Conservation (phyloP, 2,113 vertebrate species). For the Gobius niger region DNA sequence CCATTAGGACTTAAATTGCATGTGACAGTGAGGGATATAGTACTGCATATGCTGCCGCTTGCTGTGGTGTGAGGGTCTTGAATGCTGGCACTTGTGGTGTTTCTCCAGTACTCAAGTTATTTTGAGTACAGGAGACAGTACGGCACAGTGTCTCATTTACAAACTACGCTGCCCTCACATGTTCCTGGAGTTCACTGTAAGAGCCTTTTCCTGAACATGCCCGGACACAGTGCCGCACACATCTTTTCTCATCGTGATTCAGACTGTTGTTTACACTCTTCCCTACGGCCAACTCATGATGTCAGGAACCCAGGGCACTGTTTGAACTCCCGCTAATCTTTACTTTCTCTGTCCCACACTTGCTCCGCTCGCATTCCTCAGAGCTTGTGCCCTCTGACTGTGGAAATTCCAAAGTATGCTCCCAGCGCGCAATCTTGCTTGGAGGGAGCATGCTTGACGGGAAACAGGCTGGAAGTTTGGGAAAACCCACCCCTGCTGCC, state of each 20-base stretch:
- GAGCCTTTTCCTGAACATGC: constrained; percentile 20
- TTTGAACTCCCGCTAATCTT: background rate
- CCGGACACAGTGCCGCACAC: background rate
- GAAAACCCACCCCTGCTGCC: constrained; percentile 30
- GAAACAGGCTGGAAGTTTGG: constrained; percentile 54
- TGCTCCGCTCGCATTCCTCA: constrained; percentile 27
- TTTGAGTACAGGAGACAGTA: too few species aligned
- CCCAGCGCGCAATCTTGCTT: constrained; percentile 7
- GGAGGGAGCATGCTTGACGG: constrained; percentile 41
- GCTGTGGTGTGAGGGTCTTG: too few species aligned
- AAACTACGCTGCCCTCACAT: background rate
- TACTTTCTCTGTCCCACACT: background rate
- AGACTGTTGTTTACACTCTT: background rate
- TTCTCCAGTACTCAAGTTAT: too few species aligned
- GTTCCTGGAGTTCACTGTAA: background rate
- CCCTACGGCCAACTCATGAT: background rate
- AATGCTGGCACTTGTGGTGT: too few species aligned
- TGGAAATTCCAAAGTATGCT: constrained; percentile 62
- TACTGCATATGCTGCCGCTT: too few species aligned
- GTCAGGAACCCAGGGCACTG: background rate
- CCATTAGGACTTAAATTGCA: too few species aligned
- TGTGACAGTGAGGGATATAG: too few species aligned
- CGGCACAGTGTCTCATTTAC: background rate
- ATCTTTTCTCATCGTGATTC: background rate
- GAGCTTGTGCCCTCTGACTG: background rate